Evolutionary conservation across 2,113 vertebrate genomes (phyloP).

Genomic region (Raja brachyura): DNA sequence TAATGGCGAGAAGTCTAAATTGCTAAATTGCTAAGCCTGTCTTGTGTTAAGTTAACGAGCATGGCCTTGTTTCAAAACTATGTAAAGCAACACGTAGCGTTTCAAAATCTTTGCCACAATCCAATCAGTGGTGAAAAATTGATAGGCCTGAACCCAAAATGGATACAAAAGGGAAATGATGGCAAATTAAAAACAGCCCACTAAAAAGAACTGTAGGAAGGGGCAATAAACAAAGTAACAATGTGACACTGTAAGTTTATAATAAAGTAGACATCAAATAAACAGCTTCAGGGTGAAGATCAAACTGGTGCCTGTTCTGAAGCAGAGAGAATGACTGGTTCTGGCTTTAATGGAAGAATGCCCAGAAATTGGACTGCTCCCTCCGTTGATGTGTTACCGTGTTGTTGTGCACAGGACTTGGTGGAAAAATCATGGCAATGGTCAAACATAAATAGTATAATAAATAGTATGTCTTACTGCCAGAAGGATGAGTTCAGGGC

Average conservation of each 20-base stretch:
- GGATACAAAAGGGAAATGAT: background rate
- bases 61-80: background rate
- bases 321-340: no score
- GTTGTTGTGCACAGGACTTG: no score
- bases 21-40: background rate
- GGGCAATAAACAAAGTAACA: background rate
- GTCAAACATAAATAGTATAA: no score
- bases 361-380: no score
- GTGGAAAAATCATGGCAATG: no score
- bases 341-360: no score
- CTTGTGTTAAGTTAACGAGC: background rate
- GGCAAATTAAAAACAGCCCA: background rate
- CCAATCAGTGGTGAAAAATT: background rate
- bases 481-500: no score
- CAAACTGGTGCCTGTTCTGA: no score
- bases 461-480: no score
- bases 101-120: background rate
- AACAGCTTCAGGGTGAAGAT: background rate
- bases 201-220: background rate
- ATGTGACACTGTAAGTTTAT: background rate
- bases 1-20: background rate
- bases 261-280: background rate
- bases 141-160: background rate
- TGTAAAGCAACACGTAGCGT: background rate
- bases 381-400: no score